phyloP scores from a whole-genome alignment of 2,797 vertebrate genomes.

The Lepus townsendii region DNA sequence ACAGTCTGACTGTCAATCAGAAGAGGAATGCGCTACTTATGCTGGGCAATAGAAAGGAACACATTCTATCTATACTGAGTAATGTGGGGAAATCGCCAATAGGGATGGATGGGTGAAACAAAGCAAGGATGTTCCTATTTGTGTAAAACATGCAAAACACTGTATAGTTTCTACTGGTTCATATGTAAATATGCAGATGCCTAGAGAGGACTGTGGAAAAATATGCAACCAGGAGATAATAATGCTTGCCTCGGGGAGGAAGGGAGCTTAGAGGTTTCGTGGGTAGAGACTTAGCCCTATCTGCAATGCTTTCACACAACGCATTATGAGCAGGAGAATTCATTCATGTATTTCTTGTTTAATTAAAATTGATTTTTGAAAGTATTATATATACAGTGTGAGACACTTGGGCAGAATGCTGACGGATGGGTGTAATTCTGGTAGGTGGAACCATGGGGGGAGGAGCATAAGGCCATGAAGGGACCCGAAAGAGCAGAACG shows the following conservation, averaged over 20 bases:
- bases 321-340: background rate
- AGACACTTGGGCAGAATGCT: background rate
- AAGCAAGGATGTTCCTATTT: slow-evolving; percentile 40
- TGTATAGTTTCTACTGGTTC: background rate
- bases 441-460: too few species aligned
- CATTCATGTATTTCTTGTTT: background rate
- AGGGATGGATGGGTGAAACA: background rate
- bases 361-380: slow-evolving; percentile 2
- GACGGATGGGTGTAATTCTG: background rate
- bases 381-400: background rate
- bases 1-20: slow-evolving; percentile 50
- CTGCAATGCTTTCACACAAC: background rate
- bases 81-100: slow-evolving; percentile 15
- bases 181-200: slow-evolving; percentile 23
- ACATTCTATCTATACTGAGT: background rate
- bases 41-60: slow-evolving; percentile 1
- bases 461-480: background rate
- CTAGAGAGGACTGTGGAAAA: background rate
- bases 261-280: background rate
- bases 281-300: background rate
- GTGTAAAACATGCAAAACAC: slow-evolving; percentile 57
- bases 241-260: background rate
- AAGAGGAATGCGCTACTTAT: background rate
- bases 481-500: background rate
- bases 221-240: background rate